Evolutionary conservation across 2,113 vertebrate species (phyloP).

Genomic region (Melospiza georgiana): DNA sequence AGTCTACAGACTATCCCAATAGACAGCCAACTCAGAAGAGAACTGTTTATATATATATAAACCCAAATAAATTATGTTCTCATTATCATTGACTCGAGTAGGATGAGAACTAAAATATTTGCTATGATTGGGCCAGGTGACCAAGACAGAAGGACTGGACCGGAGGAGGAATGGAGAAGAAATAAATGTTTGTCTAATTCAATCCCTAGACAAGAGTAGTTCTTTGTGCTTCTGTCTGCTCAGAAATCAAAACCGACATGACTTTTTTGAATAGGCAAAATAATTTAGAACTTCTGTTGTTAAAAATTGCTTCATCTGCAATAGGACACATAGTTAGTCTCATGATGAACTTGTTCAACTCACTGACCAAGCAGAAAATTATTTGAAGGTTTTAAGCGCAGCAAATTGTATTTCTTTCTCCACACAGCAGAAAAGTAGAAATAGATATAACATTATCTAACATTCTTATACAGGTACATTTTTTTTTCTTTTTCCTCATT

Average conservation of each 20-base stretch:
- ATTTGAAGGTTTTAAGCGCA: neutral
- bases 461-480: neutral
- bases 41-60: neutral
- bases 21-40: neutral
- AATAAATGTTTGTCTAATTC: neutral
- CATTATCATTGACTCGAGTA: neutral
- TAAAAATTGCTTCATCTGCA: neutral
- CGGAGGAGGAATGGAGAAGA: neutral
- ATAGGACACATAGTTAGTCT: neutral
- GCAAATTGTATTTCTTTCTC: neutral
- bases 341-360: neutral
- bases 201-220: neutral
- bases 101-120: neutral
- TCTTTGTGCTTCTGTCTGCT: neutral
- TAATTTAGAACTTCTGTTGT: neutral
- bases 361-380: neutral
- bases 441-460: neutral
- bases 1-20: neutral
- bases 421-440: neutral
- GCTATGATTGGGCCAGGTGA: neutral
- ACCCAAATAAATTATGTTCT: neutral
- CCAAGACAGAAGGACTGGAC: neutral
- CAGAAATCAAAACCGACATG: neutral
- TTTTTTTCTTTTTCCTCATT: neutral
- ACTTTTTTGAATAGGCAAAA: neutral